phyloP scores from a whole-genome alignment of 1,140 invertebrate genomes.

The Drosophila paulistorum region DNA sequence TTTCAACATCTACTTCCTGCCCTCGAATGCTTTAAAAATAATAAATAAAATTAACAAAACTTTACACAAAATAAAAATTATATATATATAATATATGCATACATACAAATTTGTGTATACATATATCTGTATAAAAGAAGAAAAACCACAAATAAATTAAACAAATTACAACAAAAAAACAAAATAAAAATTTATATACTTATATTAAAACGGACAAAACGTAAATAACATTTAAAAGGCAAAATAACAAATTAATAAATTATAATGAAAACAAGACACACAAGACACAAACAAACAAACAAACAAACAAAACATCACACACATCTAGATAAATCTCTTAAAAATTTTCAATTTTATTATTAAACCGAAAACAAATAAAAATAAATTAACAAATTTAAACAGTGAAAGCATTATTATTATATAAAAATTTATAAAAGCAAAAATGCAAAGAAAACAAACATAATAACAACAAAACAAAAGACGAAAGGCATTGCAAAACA shows the following conservation, averaged over 20 bases:
- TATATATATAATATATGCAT: constrained; percentile 42
- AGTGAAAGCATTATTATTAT: constrained; percentile 71
- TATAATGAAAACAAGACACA: constrained; percentile 34
- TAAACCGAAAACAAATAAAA: constrained; percentile 72
- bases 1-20: constrained; percentile 81
- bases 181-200: constrained; percentile 73
- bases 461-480: constrained; percentile 51
- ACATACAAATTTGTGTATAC: background rate
- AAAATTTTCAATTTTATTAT: constrained; percentile 82
- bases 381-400: constrained; percentile 77
- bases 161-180: constrained; percentile 66
- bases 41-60: constrained; percentile 35
- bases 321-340: constrained; percentile 81
- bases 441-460: constrained; percentile 33
- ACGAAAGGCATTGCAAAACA: constrained; percentile 56
- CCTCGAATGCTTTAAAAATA: constrained; percentile 73
- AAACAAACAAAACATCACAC: constrained; percentile 69
- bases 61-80: constrained; percentile 61
- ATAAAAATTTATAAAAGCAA: constrained; percentile 23
- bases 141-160: constrained; percentile 60
- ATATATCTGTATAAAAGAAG: constrained; percentile 19
- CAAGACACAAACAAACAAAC: background rate
- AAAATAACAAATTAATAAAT: constrained; percentile 74
- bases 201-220: constrained; percentile 64
- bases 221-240: constrained; percentile 71